Conservation (phyloP, 2,888 invertebrate species). For the Lypha dubia region DNA sequence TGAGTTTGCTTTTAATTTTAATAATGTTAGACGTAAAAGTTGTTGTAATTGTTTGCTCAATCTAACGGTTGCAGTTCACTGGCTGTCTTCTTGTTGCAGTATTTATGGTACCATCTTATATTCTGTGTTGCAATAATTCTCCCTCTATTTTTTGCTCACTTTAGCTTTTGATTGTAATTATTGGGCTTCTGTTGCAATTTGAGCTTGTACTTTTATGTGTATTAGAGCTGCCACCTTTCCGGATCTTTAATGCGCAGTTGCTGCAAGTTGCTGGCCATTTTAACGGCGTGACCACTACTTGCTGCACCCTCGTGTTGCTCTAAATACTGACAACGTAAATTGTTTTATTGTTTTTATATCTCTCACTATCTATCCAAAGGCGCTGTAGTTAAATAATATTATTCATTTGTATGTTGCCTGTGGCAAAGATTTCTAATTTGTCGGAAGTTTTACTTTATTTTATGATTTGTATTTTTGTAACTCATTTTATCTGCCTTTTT, state of each 20-base stretch:
- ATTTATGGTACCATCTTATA: background rate
- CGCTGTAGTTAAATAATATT: conserved; percentile 46
- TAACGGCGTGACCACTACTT: conserved; percentile 32
- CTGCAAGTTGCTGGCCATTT: conserved; percentile 15
- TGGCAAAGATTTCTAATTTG: conserved; percentile 72
- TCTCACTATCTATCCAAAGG: background rate
- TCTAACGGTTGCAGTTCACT: conserved; percentile 44
- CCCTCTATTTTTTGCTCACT: conserved; percentile 10
- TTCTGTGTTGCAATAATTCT: conserved; percentile 36
- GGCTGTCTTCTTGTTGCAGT: conserved; percentile 38
- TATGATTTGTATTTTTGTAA: conserved; percentile 54
- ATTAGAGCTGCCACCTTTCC: background rate
- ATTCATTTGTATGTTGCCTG: conserved; percentile 62
- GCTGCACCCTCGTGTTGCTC: conserved; percentile 41
- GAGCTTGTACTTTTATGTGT: conserved; percentile 25
- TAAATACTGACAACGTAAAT: conserved; percentile 20
- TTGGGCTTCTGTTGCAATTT: conserved; percentile 68
- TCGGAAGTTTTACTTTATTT: conserved; percentile 70
- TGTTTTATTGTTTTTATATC: conserved; percentile 40
- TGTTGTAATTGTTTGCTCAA: conserved; percentile 42
- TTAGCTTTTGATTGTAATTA: conserved; percentile 70
- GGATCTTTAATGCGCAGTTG: background rate
- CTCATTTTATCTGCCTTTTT: conserved; percentile 29
- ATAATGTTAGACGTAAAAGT: conserved; percentile 28
- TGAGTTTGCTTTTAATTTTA: conserved; percentile 52